Percentiles rank a stretch among this genome's conserved stretches.
These are phyloP conservation scores for Artibeus jamaicensis DNA, from an alignment of 2,797 vertebrate genomes.

Conservation along the genomic window DNA sequence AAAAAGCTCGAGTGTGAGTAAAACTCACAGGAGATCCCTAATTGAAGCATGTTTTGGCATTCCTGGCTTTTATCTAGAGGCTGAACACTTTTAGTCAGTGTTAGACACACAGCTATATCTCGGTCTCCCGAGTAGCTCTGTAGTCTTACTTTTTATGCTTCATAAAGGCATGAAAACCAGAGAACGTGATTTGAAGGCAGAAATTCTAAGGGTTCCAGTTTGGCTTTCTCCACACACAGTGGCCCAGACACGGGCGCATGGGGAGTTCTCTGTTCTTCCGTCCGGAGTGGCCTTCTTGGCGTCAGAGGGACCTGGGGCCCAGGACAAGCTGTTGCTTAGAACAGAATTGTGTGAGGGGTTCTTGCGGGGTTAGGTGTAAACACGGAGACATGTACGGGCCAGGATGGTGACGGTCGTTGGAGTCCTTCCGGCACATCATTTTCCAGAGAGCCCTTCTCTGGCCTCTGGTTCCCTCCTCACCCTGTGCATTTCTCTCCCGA, in stretches of 20 bases:
- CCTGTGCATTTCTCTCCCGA: not conserved
- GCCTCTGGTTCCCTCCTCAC: not conserved
- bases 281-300: not conserved
- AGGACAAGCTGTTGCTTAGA: not conserved
- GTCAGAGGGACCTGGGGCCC: not conserved
- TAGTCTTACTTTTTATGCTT: not conserved
- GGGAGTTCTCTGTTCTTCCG: not conserved
- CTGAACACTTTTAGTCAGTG: not conserved
- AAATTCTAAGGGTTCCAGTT: not conserved
- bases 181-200: not conserved
- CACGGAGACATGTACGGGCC: not conserved
- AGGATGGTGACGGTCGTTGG: accelerated
- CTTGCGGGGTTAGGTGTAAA: not conserved
- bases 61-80: not conserved
- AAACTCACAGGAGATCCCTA: not conserved
- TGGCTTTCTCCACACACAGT: not conserved
- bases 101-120: not conserved
- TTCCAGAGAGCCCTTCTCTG: not conserved
- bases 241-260: not conserved
- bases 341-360: not conserved
- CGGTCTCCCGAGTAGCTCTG: not conserved
- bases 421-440: not conserved
- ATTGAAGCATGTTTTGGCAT: not conserved
- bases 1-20: not conserved
- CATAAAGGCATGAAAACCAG: not conserved